Conservation (phyloP, 2,113 vertebrate genomes). For the Rhinolophus ferrumequinum region DNA sequence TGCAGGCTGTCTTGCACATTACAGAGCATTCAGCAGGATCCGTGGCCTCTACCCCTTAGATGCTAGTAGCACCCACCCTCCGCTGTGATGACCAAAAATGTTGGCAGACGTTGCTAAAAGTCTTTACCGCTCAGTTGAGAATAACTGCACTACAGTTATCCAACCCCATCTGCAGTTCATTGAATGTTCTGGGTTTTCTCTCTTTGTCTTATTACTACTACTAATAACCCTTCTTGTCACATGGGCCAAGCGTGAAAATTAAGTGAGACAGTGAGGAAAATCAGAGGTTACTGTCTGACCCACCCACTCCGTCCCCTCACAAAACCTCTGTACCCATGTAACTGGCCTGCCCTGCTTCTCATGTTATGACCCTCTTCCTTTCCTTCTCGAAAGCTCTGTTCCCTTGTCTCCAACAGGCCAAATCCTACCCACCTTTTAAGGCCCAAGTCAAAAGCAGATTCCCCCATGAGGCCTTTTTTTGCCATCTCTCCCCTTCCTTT, state of each 20-base stretch:
- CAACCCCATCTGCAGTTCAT: not conserved
- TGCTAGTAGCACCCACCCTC: accelerated
- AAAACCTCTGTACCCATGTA: not conserved
- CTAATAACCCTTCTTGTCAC: not conserved
- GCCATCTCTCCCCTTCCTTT: not conserved
- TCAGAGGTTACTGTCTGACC: not conserved
- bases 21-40: accelerated
- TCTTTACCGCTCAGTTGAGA: not conserved
- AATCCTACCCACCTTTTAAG: not conserved
- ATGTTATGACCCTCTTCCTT: accelerated
- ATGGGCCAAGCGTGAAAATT: not conserved
- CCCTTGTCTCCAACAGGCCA: not conserved
- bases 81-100: not conserved
- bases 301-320: not conserved
- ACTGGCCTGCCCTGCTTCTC: not conserved
- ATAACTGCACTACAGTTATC: not conserved
- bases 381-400: not conserved
- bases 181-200: not conserved
- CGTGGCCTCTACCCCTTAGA: not conserved
- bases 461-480: not conserved
- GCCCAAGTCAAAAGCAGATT: not conserved
- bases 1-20: not conserved
- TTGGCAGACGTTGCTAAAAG: too few species aligned
- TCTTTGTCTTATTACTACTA: not conserved
- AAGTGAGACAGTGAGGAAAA: not conserved